phyloP scores from a whole-genome alignment of 1,140 invertebrate species.

The Metaphire vulgaris region DNA sequence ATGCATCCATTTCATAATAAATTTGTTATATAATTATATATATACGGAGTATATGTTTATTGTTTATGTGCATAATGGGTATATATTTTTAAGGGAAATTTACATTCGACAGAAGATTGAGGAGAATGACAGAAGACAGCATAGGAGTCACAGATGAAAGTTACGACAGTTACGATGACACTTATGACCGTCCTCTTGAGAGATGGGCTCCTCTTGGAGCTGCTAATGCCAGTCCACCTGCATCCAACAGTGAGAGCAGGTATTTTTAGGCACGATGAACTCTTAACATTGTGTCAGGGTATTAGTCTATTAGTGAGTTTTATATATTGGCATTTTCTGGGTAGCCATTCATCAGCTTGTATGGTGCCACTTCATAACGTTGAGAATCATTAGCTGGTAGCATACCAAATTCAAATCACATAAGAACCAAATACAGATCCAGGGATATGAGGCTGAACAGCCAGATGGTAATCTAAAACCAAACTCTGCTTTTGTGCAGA shows the following conservation, averaged over 20 bases:
- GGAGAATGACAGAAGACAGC: neutral
- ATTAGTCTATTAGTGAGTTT: neutral
- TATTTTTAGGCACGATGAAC: neutral
- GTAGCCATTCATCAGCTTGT: neutral
- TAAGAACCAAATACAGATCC: neutral
- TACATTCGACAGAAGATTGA: neutral
- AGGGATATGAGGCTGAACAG: neutral
- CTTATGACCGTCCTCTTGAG: constrained; percentile 53
- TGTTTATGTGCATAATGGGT: too few relatives aligned
- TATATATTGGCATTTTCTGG: constrained; percentile 6
- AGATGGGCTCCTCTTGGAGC: constrained; percentile 73
- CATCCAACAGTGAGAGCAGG: constrained; percentile 11
- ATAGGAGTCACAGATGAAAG: neutral
- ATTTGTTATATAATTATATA: too few relatives aligned
- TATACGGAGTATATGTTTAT: too few relatives aligned
- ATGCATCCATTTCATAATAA: too few relatives aligned
- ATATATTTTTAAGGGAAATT: too few relatives aligned
- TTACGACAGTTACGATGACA: neutral
- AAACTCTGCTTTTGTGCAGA: too few relatives aligned
- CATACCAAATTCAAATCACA: neutral
- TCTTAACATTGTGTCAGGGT: neutral
- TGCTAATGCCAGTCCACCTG: constrained; percentile 32
- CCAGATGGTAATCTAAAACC: too few relatives aligned
- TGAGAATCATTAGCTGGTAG: neutral
- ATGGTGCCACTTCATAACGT: neutral